Base-by-base conservation (phyloP, 2,888 invertebrate species). In the Drymonia ruficornis region DNA sequence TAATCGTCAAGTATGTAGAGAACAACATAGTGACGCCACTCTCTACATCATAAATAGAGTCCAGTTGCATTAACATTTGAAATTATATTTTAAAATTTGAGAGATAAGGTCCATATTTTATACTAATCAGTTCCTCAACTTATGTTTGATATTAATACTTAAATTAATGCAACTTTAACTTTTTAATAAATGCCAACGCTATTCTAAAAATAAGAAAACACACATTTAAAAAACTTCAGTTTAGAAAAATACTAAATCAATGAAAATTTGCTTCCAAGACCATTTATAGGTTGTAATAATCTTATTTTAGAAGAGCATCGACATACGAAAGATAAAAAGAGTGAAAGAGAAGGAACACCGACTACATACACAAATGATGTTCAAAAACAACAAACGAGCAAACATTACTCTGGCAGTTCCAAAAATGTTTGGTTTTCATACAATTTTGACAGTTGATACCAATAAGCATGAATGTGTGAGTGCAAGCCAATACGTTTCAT, bases 301-400 rank as follows among this genome's bases (percentile, higher is more conserved):
- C 19, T 11, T 8, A 12, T 49, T 65, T 73, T 69, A 80, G 69
- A 84, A 81, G 64, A 81, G 74, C 78, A 81, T 77, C 71, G 77
- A 81, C 53, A 58, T 60, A 70, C 67, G 73, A 62, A 65, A 65
- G 76, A 65, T 77, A 64, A 70, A 78, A 82, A 83, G 80, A 84
- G 87, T 86, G 81, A 90, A 91, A 92, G 92, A 92, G 92, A 92
- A 91, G 72, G 92, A 92, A 92, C 92, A 92, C 91, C 85, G 90
- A 90, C 91, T 91, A 92, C 85, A 81, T 80, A 89, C 80, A 81
- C 80, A 81, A 73, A 81, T 61, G 63, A 65, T 60, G 55, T 63
- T 56, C 63, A 81, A 79, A 70, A 70, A 76, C 77, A 79, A 80
- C 72, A 81, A 81, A 80, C 76, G 80, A 77, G 74, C 82, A 85